These are phyloP conservation scores for Synchiropus splendidus DNA, from an alignment of 2,113 vertebrate genomes.

Conservation along the genomic window DNA sequence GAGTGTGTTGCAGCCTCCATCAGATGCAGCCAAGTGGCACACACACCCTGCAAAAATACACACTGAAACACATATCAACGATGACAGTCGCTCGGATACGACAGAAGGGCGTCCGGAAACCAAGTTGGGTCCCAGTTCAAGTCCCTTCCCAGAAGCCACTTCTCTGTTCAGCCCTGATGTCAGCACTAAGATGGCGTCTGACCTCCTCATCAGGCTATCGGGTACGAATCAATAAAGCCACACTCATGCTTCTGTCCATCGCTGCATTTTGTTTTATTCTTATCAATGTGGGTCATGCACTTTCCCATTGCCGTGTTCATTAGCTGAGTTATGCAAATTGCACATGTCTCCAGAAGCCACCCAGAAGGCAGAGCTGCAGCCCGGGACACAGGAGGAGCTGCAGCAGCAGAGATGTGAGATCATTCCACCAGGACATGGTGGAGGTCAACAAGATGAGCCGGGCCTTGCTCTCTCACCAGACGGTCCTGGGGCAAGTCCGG, in stretches of 20 bases:
- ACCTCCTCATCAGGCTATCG: slow-evolving; percentile 60
- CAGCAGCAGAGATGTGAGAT: not conserved
- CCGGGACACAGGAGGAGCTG: slow-evolving; percentile 9
- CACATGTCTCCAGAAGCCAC: slow-evolving; percentile 44
- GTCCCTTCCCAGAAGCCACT: slow-evolving; percentile 52
- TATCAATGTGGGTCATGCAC: slow-evolving; percentile 1
- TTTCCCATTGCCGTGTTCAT: slow-evolving; percentile 11
- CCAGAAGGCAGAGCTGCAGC: slow-evolving; percentile 40
- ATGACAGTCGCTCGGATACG: not conserved
- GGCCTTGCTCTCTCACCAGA: slow-evolving; percentile 56
- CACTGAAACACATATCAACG: slow-evolving; percentile 13
- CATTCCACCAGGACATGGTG: slow-evolving; percentile 1
- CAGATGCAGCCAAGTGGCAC: slow-evolving; percentile 39
- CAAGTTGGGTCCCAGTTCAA: slow-evolving; percentile 21
- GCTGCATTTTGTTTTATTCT: too few relatives aligned
- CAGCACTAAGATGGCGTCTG: slow-evolving; percentile 59
- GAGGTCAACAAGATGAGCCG: slow-evolving; percentile 51
- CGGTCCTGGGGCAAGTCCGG: slow-evolving; percentile 55
- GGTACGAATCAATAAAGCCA: slow-evolving; percentile 23
- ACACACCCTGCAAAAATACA: slow-evolving; percentile 24
- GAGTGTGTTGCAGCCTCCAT: slow-evolving; percentile 49
- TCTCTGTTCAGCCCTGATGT: slow-evolving; percentile 62
- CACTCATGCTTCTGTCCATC: not conserved
- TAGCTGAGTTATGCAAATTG: slow-evolving; percentile 1
- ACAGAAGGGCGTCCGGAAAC: too few relatives aligned